A percentile compares a stretch with the other conserved stretches of the same genome.
Evolutionary conservation across 2,113 vertebrate species (phyloP).

Genomic region (Nothocercus julius): DNA sequence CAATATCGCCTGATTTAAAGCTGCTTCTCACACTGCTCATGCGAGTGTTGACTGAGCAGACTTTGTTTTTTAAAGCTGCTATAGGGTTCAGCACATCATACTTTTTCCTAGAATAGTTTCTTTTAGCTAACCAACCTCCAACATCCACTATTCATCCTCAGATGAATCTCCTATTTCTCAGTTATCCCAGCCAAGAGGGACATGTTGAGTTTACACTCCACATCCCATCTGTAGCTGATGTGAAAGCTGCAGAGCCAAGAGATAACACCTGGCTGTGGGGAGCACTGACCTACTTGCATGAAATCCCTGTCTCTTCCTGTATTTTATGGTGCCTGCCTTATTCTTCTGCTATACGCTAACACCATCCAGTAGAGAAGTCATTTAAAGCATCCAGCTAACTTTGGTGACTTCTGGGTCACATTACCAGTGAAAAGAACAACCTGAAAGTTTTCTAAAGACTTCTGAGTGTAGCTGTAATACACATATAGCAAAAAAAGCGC

Average conservation of each 20-base stretch:
- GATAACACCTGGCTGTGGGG: fast-evolving
- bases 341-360: neutral
- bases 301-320: neutral
- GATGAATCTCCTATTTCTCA: neutral
- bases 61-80: neutral
- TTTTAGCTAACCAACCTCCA: neutral
- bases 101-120: neutral
- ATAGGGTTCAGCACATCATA: neutral
- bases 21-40: neutral
- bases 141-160: neutral
- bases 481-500: neutral
- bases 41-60: neutral
- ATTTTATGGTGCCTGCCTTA: neutral
- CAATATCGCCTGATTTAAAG: neutral
- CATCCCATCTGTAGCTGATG: neutral
- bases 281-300: neutral
- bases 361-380: neutral
- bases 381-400: neutral
- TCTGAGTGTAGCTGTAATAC: neutral
- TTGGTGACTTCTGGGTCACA: neutral
- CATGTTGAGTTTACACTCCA: fast-evolving
- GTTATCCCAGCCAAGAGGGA: neutral
- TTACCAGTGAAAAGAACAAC: neutral
- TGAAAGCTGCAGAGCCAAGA: fast-evolving
- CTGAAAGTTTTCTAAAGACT: neutral